Base-by-base conservation (phyloP, 2,113 vertebrate species). In the Alligator sinensis region DNA sequence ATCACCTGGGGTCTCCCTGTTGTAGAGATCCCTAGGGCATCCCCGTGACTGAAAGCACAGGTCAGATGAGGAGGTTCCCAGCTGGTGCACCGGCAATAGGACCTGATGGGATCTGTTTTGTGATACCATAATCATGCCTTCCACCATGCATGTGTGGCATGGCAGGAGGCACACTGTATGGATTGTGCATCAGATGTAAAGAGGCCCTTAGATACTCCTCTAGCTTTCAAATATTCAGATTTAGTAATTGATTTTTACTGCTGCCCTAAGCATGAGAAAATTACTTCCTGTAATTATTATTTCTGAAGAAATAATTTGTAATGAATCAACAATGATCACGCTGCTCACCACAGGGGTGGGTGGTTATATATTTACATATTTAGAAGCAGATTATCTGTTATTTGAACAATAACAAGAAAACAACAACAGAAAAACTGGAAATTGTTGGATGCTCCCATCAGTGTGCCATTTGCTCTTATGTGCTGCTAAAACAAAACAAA, bases 201-300 rank as follows among this genome's bases (percentile, higher is more conserved):
- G 25, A 86, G 47, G 47, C 47, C 47, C 47, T 47, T 47, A 47
- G 38, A 74, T 6, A 74, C 1, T 11, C 28, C 14, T 28, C 30
- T 64, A 63, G 58, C 61, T 92, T 89, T 89, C 11, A 77, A 28
- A 30, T 81, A 21, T 64, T 59, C 64, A 64, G 61, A 75, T 22
- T 10, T 64, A 70, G 91, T 25, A 93, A 86, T 4, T 79, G 70
- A 88, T 80, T 89, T 88, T 57, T 57, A 91, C 75, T 88, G 70
- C 38, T 84, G 14, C 60, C 85, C 19, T 28, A 58, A 16, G 27
- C 77, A 95, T 89, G 38, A 59, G 25, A 96, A 92, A 95, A 96
- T 91, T 94, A 62, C 5, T 78, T 92, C 70, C 55, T 91, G 75
- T 70, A 92, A 95, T 66, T 92, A 84, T 89, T 91, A 90, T 87